Evolutionary conservation across 2,888 invertebrate genomes (phyloP).

Genomic region (Epirrhoe tristata): DNA sequence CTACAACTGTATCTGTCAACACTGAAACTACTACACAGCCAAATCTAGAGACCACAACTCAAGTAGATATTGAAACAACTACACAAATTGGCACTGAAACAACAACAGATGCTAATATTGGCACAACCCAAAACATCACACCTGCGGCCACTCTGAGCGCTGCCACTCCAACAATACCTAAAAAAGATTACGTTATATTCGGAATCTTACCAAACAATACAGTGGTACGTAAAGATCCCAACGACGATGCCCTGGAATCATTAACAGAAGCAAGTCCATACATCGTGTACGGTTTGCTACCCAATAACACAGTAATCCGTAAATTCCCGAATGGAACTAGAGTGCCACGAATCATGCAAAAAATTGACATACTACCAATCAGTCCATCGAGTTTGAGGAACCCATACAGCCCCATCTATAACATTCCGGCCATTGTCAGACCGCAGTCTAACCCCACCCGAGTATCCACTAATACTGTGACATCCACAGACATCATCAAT

Average conservation of each 20-base stretch:
- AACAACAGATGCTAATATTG: constrained; percentile 50
- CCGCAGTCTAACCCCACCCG: constrained; percentile 85
- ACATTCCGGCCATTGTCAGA: constrained; percentile 84
- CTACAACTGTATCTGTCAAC: constrained; percentile 31
- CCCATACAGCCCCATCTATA: constrained; percentile 86
- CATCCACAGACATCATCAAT: constrained; percentile 83
- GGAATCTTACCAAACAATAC: constrained; percentile 92
- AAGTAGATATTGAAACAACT: constrained; percentile 54
- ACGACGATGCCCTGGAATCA: constrained; percentile 87
- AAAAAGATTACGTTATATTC: constrained; percentile 90
- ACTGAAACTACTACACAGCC: constrained; percentile 49
- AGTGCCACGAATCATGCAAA: constrained; percentile 88
- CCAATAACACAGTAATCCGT: constrained; percentile 91
- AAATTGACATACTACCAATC: constrained; percentile 86
- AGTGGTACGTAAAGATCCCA: constrained; percentile 90
- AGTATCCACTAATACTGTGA: constrained; percentile 89
- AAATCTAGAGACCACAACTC: constrained; percentile 52
- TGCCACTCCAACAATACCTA: constrained; percentile 72
- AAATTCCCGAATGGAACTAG: constrained; percentile 93
- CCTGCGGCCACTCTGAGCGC: constrained; percentile 55
- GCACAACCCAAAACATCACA: constrained; percentile 57
- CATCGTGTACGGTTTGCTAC: constrained; percentile 90
- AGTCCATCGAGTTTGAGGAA: constrained; percentile 86
- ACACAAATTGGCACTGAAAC: constrained; percentile 53
- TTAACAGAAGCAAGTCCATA: constrained; percentile 89